phyloP scores from a whole-genome alignment of 2,113 vertebrate species.

The Panthera leo region DNA sequence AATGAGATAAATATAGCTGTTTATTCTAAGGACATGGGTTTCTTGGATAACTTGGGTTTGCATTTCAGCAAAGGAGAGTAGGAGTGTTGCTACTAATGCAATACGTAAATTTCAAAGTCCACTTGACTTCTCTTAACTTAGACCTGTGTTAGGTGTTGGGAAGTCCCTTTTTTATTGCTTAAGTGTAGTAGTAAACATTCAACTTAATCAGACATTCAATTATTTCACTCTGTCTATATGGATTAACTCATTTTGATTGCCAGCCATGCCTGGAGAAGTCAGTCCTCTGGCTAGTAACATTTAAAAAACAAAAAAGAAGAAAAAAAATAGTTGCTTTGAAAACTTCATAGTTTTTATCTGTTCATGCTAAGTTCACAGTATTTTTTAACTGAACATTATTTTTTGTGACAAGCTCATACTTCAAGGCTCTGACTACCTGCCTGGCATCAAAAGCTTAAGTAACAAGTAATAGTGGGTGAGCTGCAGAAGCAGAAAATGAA shows the following conservation, averaged over 20 bases:
- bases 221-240: neutral
- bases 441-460: constrained; percentile 5
- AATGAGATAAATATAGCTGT: neutral
- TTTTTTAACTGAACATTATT: constrained; percentile 36
- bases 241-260: neutral
- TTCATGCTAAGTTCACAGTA: neutral
- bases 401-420: neutral
- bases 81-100: neutral
- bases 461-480: neutral
- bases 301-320: neutral
- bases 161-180: neutral
- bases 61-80: neutral
- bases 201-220: neutral
- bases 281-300: neutral
- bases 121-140: neutral
- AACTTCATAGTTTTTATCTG: neutral
- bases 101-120: neutral
- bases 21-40: neutral
- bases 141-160: neutral
- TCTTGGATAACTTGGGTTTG: neutral
- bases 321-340: neutral
- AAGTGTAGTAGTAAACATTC: neutral
- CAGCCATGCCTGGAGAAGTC: neutral
- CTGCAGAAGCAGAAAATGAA: constrained; percentile 7
- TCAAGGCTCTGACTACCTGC: neutral